phyloP scores from a whole-genome alignment of 1,140 invertebrate species.

The Drosophila obscura region DNA sequence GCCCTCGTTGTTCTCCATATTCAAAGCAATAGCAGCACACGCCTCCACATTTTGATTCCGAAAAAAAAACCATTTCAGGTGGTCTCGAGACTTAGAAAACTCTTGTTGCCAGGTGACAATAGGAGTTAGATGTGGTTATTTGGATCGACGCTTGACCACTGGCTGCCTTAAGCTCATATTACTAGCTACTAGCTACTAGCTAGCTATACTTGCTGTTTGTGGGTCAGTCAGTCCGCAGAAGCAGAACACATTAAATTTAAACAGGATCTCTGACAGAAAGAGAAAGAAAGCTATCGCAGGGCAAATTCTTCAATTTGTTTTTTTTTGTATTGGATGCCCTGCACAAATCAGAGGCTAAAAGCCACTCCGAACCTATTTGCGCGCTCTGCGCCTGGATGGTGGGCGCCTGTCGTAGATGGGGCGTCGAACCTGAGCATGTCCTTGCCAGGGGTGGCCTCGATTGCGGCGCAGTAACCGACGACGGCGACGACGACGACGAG shows the following conservation, averaged over 20 bases:
- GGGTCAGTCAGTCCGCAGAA: neutral
- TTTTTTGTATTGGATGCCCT: no score
- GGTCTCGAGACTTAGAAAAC: no score
- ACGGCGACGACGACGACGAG: neutral
- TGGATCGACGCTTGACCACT: neutral
- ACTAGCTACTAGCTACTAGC: no score
- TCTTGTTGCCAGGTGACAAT: neutral
- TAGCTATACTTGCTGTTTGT: neutral
- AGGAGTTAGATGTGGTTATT: neutral
- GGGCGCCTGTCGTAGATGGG: constrained; percentile 39
- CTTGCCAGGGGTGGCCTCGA: neutral
- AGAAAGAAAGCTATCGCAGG: neutral
- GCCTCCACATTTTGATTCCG: no score
- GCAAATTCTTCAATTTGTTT: no score
- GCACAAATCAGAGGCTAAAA: no score
- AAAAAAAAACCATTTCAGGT: no score
- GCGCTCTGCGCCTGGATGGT: neutral
- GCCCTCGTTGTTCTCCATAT: no score
- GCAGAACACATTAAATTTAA: neutral
- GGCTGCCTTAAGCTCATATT: neutral
- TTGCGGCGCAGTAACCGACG: constrained; percentile 8
- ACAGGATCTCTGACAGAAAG: no score
- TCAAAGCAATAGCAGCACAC: no score
- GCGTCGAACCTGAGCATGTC: constrained; percentile 3
- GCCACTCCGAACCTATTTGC: constrained; percentile 1